A percentile compares a stretch with the other conserved stretches of the same genome.
Conservation (phyloP, 2,888 invertebrate species). For the Amphipoea oculea region DNA sequence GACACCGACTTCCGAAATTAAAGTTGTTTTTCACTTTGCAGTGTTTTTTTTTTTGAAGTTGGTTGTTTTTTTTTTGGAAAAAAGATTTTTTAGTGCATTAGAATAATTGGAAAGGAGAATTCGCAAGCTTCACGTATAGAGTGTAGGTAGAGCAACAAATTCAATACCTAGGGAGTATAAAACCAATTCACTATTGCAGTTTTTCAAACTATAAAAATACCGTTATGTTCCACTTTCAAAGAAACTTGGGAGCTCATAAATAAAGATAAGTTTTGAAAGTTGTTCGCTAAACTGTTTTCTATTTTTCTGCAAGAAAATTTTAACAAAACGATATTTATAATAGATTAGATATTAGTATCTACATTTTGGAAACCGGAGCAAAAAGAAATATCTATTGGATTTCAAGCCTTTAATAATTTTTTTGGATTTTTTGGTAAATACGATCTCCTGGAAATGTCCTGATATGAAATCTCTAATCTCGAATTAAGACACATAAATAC, state of each 20-base stretch:
- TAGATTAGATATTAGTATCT: too few species aligned
- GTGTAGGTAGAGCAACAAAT: background rate
- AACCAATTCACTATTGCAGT: slow-evolving; percentile 20
- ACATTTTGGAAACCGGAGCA: background rate
- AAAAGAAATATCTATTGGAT: background rate
- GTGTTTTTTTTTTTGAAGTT: too few species aligned
- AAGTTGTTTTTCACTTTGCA: too few species aligned
- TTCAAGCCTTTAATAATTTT: background rate
- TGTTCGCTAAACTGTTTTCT: slow-evolving; percentile 25
- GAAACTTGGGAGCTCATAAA: slow-evolving; percentile 32
- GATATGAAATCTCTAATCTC: background rate
- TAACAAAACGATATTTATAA: background rate
- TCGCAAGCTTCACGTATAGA: background rate
- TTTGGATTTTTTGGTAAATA: background rate
- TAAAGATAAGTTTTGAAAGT: slow-evolving; percentile 35
- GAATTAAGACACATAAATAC: background rate
- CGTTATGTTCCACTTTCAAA: slow-evolving; percentile 1
- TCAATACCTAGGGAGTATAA: background rate
- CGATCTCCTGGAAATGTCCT: background rate
- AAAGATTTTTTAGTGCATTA: background rate
- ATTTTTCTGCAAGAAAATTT: background rate
- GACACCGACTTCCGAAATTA: too few species aligned
- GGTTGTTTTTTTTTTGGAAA: too few species aligned
- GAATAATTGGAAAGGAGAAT: background rate
- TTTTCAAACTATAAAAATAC: slow-evolving; percentile 12